These are phyloP conservation scores for Drosophila watanabei DNA, from an alignment of 1,140 invertebrate genomes.

Conservation along the genomic window DNA sequence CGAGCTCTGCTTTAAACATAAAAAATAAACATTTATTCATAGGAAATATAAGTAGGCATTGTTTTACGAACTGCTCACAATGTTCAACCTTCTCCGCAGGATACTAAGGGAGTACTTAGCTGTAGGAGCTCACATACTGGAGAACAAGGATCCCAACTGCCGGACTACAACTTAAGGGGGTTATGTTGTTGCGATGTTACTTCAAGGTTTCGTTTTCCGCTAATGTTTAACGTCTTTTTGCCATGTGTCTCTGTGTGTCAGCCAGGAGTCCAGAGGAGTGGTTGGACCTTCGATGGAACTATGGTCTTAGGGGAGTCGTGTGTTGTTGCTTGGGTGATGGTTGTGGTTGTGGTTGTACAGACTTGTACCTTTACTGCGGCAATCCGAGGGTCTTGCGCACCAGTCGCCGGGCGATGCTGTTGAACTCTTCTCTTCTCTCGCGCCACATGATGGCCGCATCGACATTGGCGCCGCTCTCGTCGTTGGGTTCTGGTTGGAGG, in stretches of 20 bases:
- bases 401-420: slow-evolving; percentile 95
- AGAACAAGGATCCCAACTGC: neutral
- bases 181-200: slow-evolving; percentile 34
- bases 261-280: neutral
- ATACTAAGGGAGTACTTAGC: neutral
- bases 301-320: slow-evolving; percentile 15
- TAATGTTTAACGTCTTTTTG: slow-evolving; percentile 30
- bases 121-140: neutral
- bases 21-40: slow-evolving; percentile 34
- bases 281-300: neutral
- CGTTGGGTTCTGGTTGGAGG: slow-evolving; percentile 94
- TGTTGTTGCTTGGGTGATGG: slow-evolving; percentile 12
- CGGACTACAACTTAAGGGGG: slow-evolving; percentile 2
- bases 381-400: slow-evolving; percentile 96
- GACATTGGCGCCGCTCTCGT: slow-evolving; percentile 99
- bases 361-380: slow-evolving; percentile 86
- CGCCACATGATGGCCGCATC: slow-evolving; percentile 99
- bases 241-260: neutral
- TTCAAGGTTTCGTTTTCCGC: slow-evolving; percentile 21
- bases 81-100: slow-evolving; percentile 1
- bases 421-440: slow-evolving; percentile 97
- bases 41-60: slow-evolving; percentile 16
- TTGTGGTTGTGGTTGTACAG: too few relatives aligned
- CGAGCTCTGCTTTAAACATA: slow-evolving; percentile 11
- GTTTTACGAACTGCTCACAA: slow-evolving; percentile 1